Conservation (phyloP, 2,888 invertebrate genomes). For the Scaptomyza caliginosa region DNA sequence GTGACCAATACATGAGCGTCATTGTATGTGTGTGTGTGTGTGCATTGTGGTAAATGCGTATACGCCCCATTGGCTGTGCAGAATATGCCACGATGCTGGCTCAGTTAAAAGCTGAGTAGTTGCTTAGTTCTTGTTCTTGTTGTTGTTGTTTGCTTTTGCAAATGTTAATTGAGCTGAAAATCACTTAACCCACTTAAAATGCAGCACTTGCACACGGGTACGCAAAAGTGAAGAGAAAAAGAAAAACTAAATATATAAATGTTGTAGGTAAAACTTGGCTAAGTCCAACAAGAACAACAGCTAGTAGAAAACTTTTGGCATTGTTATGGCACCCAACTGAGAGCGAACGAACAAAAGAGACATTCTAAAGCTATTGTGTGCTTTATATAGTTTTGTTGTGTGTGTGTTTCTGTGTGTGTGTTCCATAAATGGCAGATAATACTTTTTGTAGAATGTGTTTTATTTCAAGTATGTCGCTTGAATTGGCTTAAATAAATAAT, state of each 20-base stretch:
- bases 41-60: conserved; percentile 52
- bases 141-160: conserved; percentile 42
- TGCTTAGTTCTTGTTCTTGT: conserved; percentile 2
- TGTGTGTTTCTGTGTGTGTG: background rate
- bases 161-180: conserved; percentile 78
- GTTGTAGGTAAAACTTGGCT: conserved; percentile 10
- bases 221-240: too few species aligned
- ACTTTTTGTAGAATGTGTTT: conserved; percentile 2
- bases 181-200: conserved; percentile 73
- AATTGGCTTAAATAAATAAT: conserved; percentile 22
- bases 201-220: conserved; percentile 22
- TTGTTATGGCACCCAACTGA: conserved; percentile 4
- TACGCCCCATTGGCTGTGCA: conserved; percentile 57
- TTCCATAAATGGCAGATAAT: conserved; percentile 13
- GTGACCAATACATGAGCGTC: conserved; percentile 49
- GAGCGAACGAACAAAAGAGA: conserved; percentile 7
- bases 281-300: conserved; percentile 1
- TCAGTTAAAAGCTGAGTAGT: conserved; percentile 8
- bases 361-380: conserved; percentile 1
- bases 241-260: too few species aligned
- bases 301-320: conserved; percentile 16
- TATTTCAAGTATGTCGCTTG: conserved; percentile 8
- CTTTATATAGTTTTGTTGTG: background rate
- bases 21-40: conserved; percentile 19
- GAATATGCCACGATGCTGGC: background rate